A percentile compares a stretch with the other conserved stretches of the same genome.
Conservation (phyloP, 2,888 invertebrate genomes). For the Drosophila demipolita region DNA sequence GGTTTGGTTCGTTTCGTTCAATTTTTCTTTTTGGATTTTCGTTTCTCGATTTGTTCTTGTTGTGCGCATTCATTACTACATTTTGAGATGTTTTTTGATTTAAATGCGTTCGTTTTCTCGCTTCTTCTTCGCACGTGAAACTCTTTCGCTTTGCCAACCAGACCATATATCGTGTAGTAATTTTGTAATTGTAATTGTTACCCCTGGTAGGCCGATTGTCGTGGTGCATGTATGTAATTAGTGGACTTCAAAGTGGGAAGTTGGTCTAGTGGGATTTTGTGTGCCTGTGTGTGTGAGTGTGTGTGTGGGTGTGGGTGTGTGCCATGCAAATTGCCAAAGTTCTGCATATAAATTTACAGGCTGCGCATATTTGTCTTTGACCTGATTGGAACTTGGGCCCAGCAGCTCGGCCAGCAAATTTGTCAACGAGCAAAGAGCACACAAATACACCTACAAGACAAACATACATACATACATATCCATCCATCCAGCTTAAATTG, state of each 20-base stretch:
- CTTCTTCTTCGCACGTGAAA: slow-evolving; percentile 36
- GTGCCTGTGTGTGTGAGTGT: background rate
- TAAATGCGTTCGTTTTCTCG: slow-evolving; percentile 52
- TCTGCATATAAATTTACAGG: slow-evolving; percentile 66
- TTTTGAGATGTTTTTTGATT: slow-evolving; percentile 54
- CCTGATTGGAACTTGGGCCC: slow-evolving; percentile 42
- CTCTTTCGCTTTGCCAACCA: slow-evolving; percentile 18
- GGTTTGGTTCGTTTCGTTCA: slow-evolving; percentile 18
- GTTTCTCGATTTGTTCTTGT: slow-evolving; percentile 22
- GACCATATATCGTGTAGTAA: slow-evolving; percentile 38
- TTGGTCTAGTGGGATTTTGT: background rate
- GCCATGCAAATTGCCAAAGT: slow-evolving; percentile 64
- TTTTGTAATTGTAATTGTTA: slow-evolving; percentile 53
- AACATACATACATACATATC: background rate
- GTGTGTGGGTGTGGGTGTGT: slow-evolving; percentile 12
- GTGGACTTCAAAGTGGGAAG: slow-evolving; percentile 25
- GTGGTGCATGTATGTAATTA: slow-evolving; percentile 66
- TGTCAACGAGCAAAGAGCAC: slow-evolving; percentile 28
- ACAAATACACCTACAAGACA: background rate
- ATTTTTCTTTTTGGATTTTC: slow-evolving; percentile 8
- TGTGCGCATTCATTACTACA: slow-evolving; percentile 33
- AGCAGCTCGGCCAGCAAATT: slow-evolving; percentile 31
- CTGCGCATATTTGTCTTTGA: slow-evolving; percentile 70
- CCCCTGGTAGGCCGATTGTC: slow-evolving; percentile 24
- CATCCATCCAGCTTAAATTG: slow-evolving; percentile 19